Evolutionary conservation across 37 sponge, comb jelly and placozoan genomes (phyloP).

Genomic region (Oscarella lobularis): DNA sequence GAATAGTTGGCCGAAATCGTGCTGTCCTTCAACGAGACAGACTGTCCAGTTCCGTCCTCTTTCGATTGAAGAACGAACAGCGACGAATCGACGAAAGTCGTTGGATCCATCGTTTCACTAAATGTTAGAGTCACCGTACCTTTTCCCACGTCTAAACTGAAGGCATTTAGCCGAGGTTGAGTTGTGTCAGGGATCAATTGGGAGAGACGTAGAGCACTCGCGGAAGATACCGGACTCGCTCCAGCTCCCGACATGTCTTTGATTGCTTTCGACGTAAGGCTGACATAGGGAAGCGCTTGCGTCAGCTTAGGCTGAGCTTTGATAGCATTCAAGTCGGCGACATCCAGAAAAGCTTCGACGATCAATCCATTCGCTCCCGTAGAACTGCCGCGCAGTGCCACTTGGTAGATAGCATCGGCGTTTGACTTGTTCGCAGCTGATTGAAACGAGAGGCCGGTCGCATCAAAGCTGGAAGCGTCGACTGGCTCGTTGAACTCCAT

Average conservation of each 20-base stretch:
- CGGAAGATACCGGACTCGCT: constrained; percentile 7
- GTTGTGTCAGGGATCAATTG: constrained; percentile 28
- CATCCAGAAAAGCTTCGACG: constrained; percentile 3
- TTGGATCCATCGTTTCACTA: constrained; percentile 51
- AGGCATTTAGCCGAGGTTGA: constrained; percentile 20
- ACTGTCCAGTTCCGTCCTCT: not conserved
- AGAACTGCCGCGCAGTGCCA: not conserved
- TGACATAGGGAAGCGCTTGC: not conserved
- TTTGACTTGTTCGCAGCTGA: not conserved
- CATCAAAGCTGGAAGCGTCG: constrained; percentile 5
- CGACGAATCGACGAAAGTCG: constrained; percentile 5
- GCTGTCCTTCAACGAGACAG: not conserved
- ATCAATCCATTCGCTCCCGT: not conserved
- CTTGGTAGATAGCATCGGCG: not conserved
- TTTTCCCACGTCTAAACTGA: not conserved
- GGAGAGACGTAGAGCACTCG: constrained; percentile 17
- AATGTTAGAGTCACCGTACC: constrained; percentile 11
- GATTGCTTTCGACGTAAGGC: not conserved
- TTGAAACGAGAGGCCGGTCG: not conserved
- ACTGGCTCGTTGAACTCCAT: constrained; percentile 62
- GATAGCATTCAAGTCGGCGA: constrained; percentile 58
- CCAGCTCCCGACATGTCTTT: constrained; percentile 2
- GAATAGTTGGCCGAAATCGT: not conserved
- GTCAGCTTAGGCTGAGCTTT: constrained; percentile 16
- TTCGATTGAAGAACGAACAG: not conserved